Base-by-base conservation (phyloP, 2,797 vertebrate genomes). In the Sebastes taczanowskii region DNA sequence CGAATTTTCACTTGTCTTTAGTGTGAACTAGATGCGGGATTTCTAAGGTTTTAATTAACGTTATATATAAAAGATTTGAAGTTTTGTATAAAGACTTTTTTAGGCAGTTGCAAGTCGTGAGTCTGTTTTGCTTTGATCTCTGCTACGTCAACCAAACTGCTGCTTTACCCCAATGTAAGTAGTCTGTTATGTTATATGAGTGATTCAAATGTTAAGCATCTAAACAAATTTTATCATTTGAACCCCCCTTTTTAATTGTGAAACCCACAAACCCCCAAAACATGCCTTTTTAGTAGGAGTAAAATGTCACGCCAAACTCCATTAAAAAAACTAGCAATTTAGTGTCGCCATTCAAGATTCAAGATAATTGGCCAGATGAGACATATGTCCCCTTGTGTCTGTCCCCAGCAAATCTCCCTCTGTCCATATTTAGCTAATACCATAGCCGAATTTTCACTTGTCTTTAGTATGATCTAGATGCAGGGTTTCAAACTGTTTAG, bases 361-460 rank as follows among this genome's bases (percentile, higher is more conserved):
- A 38, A 38, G 35, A 38, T 93, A 91, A 91, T 90, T 90, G 87
- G 71, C 89, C 86, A 92, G 83, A 91, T 89, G 88, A 93, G 86
- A 91, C 89, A 72, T 86, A 88, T 87, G 81, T 80, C 78, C 85
- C 75, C 87, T 75, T 79, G 25, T 84, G 78, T 76, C 23, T 78
- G 69, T 30, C 32, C 60, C 38, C 25, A 69, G 38, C 52, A 27
- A 20, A 2, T 55, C 32, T 52, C 63, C 29, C 27, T 35, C 34
- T 42, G n/a, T 63, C 42, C 23, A 2, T 7, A 18, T 66, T 60
- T 46, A 46, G 42, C 42, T 49, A 70, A 55, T 3, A n/a, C 49
- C 20, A 5, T 1, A 38, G 10, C 55, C 14, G 14, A 1, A 22
- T 64, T 11, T 35, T 23, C 25, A 49, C 8, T 56, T 8, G 6